phyloP scores from a whole-genome alignment of 2,113 vertebrate genomes.

The Empidonax alnorum region DNA sequence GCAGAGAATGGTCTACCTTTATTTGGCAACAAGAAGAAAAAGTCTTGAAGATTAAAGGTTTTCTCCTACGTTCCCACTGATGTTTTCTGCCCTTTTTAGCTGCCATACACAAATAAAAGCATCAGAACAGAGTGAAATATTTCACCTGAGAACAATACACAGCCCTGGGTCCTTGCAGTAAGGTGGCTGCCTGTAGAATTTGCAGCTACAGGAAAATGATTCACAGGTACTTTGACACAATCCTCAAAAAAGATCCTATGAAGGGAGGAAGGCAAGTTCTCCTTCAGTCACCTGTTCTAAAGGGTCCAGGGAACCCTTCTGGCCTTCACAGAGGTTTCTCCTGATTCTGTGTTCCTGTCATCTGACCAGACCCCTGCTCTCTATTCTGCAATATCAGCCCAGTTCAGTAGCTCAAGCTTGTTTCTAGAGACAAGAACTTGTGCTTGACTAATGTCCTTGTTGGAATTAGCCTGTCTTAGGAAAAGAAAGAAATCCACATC shows the following conservation, averaged over 20 bases:
- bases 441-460: not conserved
- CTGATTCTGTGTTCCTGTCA: not conserved
- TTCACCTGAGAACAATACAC: not conserved
- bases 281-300: not conserved
- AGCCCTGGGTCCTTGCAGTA: not conserved
- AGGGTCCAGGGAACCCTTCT: not conserved
- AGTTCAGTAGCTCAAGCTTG: not conserved
- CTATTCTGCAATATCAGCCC: not conserved
- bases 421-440: not conserved
- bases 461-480: not conserved
- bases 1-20: not conserved
- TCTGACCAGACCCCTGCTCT: not conserved
- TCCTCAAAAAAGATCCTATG: not conserved
- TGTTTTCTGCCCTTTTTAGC: not conserved
- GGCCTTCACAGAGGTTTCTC: not conserved
- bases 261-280: not conserved
- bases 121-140: not conserved
- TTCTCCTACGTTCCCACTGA: not conserved
- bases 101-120: not conserved
- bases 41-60: not conserved
- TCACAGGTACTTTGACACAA: not conserved
- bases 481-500: not conserved
- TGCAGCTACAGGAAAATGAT: not conserved
- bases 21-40: not conserved
- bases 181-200: not conserved